Evolutionary conservation across 35 echinoderm and acorn worm genomes (phyloP), one percentile per base, ranked within the genome.

Genomic region (Heliocidaris erythrogramma): DNA sequence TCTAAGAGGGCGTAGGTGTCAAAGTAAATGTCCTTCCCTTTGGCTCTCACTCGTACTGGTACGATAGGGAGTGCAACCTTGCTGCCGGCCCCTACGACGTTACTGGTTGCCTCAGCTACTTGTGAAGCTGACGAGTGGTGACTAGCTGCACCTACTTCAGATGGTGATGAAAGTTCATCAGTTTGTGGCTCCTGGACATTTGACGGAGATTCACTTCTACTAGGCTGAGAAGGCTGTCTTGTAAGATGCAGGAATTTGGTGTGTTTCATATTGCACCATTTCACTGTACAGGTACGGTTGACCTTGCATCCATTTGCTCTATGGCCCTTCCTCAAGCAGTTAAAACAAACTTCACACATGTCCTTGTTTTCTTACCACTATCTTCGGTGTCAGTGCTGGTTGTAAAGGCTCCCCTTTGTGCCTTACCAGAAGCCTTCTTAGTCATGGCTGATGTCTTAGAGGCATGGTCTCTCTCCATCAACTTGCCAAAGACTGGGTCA

Each of bases 1-100:
- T 97, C 94, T 42, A 97, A 92, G 27, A 97, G 60, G 5, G 94
- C 94, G 78, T 95, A 97, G n/a, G 94, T 94, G 30, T 53, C 31
- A n/a, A 96, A 49, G 30, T 31, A 24, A 48, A 42, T 61, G 24
- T 91, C 85, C 21, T 48, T 31, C n/a, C 93, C 93, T 32, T n/a
- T 12, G 11, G 52, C 93, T 94, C 49, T 30, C 24, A 95, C 87
- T 88, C 85, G 92, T 48, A 59, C 94, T 85, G 88, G 18, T 8
- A 96, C 60, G 10, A 96, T 95, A 30, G 94, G 88, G 11, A 95
- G 60, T 48, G 88, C 90, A 47, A 92, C 91, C 11, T n/a, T 95
- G 7, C 31, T 56, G 69, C 94, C 88, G 94, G 87, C 86, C 96
- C 94, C 88, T 49, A 31, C 85, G 59, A 16, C 49, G 48, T 49